phyloP scores from a whole-genome alignment of 2,888 invertebrate species.

The Aleiodes testaceus region DNA sequence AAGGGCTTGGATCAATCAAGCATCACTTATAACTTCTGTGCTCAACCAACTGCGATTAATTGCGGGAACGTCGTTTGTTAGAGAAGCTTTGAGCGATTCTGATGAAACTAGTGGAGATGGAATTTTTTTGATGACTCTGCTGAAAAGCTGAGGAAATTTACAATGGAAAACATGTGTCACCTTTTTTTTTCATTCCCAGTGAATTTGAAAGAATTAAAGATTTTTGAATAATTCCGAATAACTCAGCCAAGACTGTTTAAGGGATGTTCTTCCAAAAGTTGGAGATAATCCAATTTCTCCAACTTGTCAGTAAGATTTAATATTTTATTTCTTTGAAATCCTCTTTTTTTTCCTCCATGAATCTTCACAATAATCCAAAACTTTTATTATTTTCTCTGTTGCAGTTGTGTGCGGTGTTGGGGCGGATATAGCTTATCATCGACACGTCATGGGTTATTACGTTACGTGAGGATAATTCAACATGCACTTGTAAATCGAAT shows the following conservation, averaged over 20 bases:
- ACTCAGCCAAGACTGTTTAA: conserved; percentile 6
- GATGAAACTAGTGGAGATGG: too few relatives aligned
- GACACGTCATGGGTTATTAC: conserved; percentile 77
- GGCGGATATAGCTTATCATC: conserved; percentile 78
- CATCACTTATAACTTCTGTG: conserved; percentile 8
- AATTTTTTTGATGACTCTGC: too few relatives aligned
- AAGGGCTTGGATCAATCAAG: conserved; percentile 8
- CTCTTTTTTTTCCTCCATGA: not conserved
- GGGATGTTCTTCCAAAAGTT: conserved; percentile 18
- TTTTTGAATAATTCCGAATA: conserved; percentile 16
- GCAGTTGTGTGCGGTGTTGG: conserved; percentile 80
- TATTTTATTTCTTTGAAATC: not conserved
- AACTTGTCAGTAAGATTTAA: conserved; percentile 24
- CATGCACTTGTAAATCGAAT: conserved; percentile 63
- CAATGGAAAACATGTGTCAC: not conserved
- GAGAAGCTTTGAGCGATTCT: not conserved
- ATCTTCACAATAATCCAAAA: not conserved
- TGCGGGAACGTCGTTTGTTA: conserved; percentile 1
- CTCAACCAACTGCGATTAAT: conserved; percentile 17
- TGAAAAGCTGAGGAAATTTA: too few relatives aligned
- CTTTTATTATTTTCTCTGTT: conserved; percentile 57
- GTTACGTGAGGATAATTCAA: conserved; percentile 77
- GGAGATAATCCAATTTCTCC: conserved; percentile 29
- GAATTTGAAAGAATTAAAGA: too few relatives aligned
- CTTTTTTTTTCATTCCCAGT: conserved; percentile 2